phyloP scores from a whole-genome alignment of 2,113 vertebrate species.

The Ramphastos sulfuratus region DNA sequence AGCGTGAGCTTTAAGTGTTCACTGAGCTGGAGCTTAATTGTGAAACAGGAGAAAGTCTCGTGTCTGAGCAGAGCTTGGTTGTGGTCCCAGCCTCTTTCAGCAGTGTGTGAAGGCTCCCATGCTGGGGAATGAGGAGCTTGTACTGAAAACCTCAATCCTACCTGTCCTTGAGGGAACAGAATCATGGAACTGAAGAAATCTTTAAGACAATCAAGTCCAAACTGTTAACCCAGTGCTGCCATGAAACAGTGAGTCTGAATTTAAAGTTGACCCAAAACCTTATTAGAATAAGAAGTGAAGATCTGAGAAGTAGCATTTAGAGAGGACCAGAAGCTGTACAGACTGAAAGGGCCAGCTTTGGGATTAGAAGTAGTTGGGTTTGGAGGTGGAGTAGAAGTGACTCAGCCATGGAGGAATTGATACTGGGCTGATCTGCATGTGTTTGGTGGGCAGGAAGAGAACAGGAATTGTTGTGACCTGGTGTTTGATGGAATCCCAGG shows the following conservation, averaged over 20 bases:
- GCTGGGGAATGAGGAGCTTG: not conserved
- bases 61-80: not conserved
- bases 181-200: not conserved
- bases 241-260: not conserved
- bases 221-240: not conserved
- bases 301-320: not conserved
- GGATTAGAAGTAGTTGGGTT: not conserved
- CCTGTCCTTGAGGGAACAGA: not conserved
- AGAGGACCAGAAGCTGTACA: too few relatives aligned
- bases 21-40: not conserved
- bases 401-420: not conserved
- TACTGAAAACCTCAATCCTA: not conserved
- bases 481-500: too few relatives aligned
- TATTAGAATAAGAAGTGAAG: not conserved
- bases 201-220: too few relatives aligned
- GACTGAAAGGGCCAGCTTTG: not conserved
- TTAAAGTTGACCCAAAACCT: not conserved
- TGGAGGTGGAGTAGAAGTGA: not conserved
- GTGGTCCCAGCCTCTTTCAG: not conserved
- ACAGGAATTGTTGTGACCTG: not conserved
- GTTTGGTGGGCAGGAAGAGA: not conserved
- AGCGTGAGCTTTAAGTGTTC: not conserved
- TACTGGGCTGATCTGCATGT: not conserved
- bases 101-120: fast-evolving
- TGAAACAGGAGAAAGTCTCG: fast-evolving